These are phyloP conservation scores for Drosophila cardini DNA, from an alignment of 1,140 invertebrate species.

Conservation along the genomic window DNA sequence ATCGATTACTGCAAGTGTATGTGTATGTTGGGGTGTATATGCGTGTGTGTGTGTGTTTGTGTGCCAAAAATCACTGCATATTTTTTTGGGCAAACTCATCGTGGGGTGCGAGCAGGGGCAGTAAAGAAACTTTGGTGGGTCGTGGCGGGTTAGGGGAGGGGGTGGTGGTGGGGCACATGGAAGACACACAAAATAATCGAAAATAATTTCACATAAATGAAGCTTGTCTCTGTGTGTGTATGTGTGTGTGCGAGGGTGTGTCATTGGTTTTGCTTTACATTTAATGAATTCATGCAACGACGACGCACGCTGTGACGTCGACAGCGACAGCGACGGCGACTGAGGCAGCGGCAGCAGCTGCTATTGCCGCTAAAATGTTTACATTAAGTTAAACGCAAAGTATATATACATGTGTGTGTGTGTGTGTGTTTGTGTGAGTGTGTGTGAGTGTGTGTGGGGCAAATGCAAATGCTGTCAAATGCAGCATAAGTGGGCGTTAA, in stretches of 20 bases:
- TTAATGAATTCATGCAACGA: slow-evolving; percentile 49
- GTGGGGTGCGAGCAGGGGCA: background rate
- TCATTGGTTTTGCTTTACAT: slow-evolving; percentile 23
- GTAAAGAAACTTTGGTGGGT: no score
- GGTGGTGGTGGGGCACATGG: no score
- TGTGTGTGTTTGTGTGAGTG: slow-evolving; percentile 2
- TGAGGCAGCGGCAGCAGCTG: slow-evolving; percentile 13
- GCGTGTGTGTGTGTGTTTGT: slow-evolving; percentile 30
- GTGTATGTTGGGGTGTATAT: slow-evolving; percentile 20
- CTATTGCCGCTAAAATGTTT: slow-evolving; percentile 52
- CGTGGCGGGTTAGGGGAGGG: no score
- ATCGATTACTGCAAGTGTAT: slow-evolving; percentile 35
- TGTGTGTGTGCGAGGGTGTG: slow-evolving; percentile 9
- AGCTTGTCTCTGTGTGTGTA: slow-evolving; percentile 14
- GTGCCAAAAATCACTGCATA: slow-evolving; percentile 45
- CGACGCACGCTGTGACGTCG: slow-evolving; percentile 16
- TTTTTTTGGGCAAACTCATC: slow-evolving; percentile 1
- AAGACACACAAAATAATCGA: slow-evolving; percentile 38
- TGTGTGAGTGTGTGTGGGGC: slow-evolving; percentile 24
- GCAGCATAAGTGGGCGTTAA: slow-evolving; percentile 33
- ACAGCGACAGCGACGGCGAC: background rate
- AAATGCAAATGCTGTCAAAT: slow-evolving; percentile 49
- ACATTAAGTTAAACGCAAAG: slow-evolving; percentile 55
- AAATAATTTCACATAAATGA: slow-evolving; percentile 56
- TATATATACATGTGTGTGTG: slow-evolving; percentile 2